Percentiles rank a stretch among this genome's conserved stretches.
Conservation (phyloP, 2,888 invertebrate genomes). For the Lasioglossum morio region DNA sequence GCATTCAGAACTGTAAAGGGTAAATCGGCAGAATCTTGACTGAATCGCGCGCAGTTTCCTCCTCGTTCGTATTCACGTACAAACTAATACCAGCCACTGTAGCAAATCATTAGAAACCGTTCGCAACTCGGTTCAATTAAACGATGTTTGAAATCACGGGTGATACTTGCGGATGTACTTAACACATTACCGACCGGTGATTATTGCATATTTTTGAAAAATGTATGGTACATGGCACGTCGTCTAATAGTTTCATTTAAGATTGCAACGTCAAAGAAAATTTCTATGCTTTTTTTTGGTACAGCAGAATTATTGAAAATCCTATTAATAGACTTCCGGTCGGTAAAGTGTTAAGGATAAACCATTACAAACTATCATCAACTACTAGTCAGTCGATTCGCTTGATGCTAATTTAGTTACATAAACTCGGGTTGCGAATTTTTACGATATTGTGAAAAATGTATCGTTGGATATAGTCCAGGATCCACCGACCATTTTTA, state of each 20-base stretch:
- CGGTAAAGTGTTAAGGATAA: too few relatives aligned
- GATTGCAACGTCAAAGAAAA: too few relatives aligned
- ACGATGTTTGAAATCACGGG: neutral
- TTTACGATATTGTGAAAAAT: too few relatives aligned
- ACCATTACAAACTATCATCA: neutral
- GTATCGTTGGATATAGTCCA: too few relatives aligned
- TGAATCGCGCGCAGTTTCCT: neutral
- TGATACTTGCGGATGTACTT: neutral
- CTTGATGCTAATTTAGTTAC: neutral
- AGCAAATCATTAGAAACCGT: neutral
- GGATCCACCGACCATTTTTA: too few relatives aligned
- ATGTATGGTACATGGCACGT: too few relatives aligned
- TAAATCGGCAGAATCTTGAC: conserved; percentile 7
- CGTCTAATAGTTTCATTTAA: too few relatives aligned
- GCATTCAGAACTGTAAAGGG: neutral
- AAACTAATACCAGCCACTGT: neutral
- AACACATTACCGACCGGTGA: too few relatives aligned
- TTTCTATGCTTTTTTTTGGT: too few relatives aligned
- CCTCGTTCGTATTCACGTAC: neutral
- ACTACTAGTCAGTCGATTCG: neutral
- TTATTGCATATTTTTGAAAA: too few relatives aligned
- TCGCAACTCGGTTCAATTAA: neutral
- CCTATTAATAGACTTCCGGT: too few relatives aligned
- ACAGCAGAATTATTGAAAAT: too few relatives aligned
- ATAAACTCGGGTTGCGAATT: neutral